A percentile compares a stretch with the other conserved stretches of the same genome.
phyloP scores from a whole-genome alignment of 2,888 invertebrate species.

The Lithophane semibrunnea region DNA sequence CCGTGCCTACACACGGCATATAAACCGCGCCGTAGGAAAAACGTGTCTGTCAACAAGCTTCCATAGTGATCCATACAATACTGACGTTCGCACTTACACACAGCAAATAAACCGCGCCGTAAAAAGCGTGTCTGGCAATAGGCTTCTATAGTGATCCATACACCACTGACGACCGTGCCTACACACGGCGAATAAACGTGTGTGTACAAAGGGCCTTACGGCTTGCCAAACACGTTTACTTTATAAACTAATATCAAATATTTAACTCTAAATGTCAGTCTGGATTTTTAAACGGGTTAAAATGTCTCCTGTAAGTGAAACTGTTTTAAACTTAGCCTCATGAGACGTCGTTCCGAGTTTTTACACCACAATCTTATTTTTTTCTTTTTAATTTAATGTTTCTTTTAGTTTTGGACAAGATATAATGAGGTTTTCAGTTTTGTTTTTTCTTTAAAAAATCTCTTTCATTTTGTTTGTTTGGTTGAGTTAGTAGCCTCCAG shows the following conservation, averaged over 20 bases:
- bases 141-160: too few relatives aligned
- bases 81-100: too few relatives aligned
- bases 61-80: too few relatives aligned
- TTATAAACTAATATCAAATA: constrained; percentile 41
- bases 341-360: constrained; percentile 13
- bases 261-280: constrained; percentile 30
- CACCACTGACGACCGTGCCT: too few relatives aligned
- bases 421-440: background rate
- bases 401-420: constrained; percentile 29
- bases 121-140: too few relatives aligned
- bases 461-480: too few relatives aligned
- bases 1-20: too few relatives aligned
- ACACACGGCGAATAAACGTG: too few relatives aligned
- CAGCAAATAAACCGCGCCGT: too few relatives aligned
- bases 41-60: too few relatives aligned
- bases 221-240: constrained; percentile 44
- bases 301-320: constrained; percentile 38
- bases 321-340: constrained; percentile 45
- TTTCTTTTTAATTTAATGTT: constrained; percentile 22
- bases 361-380: constrained; percentile 1
- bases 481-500: background rate
- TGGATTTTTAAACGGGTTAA: constrained; percentile 46
- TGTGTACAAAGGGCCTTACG: background rate
- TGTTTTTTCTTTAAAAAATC: background rate
- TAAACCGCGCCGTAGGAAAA: too few relatives aligned